phyloP scores from a whole-genome alignment of 2,888 invertebrate species.

The Arge pagana region DNA sequence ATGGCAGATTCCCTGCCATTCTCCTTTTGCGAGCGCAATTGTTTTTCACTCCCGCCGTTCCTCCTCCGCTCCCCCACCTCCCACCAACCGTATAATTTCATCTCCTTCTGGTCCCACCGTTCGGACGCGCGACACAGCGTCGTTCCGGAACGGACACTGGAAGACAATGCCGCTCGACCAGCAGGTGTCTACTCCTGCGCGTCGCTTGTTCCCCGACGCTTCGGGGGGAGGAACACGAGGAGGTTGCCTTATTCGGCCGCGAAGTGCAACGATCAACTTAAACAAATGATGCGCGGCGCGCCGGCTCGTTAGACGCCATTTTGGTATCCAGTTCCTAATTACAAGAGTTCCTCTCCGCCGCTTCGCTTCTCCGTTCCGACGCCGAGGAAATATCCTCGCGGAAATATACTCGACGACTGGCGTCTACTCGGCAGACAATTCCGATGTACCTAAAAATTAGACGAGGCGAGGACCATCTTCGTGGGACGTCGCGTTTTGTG shows the following conservation, averaged over 20 bases:
- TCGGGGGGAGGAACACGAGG: slow-evolving; percentile 37
- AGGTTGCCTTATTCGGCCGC: slow-evolving; percentile 40
- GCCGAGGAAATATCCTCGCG: no score
- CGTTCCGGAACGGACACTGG: no score
- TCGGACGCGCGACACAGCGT: slow-evolving; percentile 26
- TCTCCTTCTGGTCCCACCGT: slow-evolving; percentile 22
- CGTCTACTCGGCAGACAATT: neutral
- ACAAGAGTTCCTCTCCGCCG: slow-evolving; percentile 29
- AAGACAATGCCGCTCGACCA: slow-evolving; percentile 32
- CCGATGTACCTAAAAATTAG: slow-evolving; percentile 42
- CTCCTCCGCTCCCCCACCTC: slow-evolving; percentile 10
- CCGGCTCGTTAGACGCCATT: slow-evolving; percentile 30
- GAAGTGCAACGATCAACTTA: slow-evolving; percentile 36
- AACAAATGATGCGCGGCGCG: slow-evolving; percentile 41
- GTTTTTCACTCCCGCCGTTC: slow-evolving; percentile 38
- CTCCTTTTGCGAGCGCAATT: slow-evolving; percentile 35
- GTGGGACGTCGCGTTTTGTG: slow-evolving; percentile 51
- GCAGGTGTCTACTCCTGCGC: slow-evolving; percentile 35
- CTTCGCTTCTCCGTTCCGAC: no score
- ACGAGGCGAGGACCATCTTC: slow-evolving; percentile 41
- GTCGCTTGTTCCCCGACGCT: slow-evolving; percentile 46
- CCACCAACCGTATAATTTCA: slow-evolving; percentile 9
- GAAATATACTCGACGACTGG: no score
- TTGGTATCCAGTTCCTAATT: slow-evolving; percentile 38
- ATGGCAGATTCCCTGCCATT: no score